Conservation (phyloP, 2,888 invertebrate genomes). For the Drosophila neonasuta region DNA sequence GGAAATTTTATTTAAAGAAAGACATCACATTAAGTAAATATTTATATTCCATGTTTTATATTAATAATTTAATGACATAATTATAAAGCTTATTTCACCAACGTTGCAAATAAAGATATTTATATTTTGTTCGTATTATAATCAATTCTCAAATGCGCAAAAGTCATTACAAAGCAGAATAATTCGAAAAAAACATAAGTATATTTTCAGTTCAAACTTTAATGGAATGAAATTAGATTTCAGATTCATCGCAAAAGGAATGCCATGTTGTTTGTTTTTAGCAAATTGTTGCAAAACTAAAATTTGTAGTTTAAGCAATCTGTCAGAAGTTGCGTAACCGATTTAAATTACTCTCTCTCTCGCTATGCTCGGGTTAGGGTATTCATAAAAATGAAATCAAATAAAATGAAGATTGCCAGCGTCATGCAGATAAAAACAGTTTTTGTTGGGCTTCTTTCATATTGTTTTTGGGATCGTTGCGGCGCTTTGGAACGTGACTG, state of each 20-base stretch:
- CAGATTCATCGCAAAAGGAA: neutral
- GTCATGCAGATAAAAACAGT: constrained; percentile 55
- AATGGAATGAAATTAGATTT: neutral
- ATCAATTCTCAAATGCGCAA: too few relatives aligned
- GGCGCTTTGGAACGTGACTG: constrained; percentile 61
- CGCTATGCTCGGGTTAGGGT: neutral
- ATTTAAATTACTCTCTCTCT: neutral
- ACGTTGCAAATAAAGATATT: too few relatives aligned
- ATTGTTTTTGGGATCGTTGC: constrained; percentile 36
- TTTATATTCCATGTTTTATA: too few relatives aligned
- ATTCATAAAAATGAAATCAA: constrained; percentile 28
- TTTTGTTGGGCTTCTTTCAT: constrained; percentile 21
- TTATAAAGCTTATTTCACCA: too few relatives aligned
- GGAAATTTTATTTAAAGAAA: too few relatives aligned
- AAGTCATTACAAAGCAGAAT: too few relatives aligned
- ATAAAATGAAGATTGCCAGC: constrained; percentile 45
- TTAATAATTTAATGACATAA: too few relatives aligned
- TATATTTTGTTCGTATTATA: too few relatives aligned
- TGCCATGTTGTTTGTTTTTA: neutral
- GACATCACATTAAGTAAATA: too few relatives aligned
- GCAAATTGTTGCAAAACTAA: neutral
- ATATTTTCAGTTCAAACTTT: neutral
- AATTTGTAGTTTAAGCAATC: neutral
- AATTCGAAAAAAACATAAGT: neutral
- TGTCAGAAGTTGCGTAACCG: neutral